Evolutionary conservation across 2,797 vertebrate genomes (phyloP).

Genomic region (Tachyglossus aculeatus): DNA sequence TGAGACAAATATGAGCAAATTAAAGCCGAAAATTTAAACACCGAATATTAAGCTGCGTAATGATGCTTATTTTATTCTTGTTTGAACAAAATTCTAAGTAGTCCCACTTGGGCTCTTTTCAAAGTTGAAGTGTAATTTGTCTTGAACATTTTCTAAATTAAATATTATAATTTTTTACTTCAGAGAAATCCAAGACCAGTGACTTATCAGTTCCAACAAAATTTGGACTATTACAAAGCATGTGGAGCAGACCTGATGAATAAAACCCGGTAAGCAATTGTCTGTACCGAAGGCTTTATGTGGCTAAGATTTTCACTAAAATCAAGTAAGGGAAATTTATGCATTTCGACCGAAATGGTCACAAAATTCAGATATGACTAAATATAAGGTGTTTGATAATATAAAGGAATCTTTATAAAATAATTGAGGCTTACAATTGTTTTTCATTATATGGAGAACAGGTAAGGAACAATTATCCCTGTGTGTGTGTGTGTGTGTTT

Average conservation of each 20-base stretch:
- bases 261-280: conserved; percentile 85
- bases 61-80: background rate
- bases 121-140: background rate
- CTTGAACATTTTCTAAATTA: background rate
- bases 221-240: conserved; percentile 97
- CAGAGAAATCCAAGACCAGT: conserved; percentile 93
- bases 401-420: conserved; percentile 11
- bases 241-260: conserved; percentile 93
- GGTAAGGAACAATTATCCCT: no score
- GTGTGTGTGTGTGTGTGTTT: no score
- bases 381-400: background rate
- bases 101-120: background rate
- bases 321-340: background rate
- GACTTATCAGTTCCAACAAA: conserved; percentile 96
- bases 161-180: conserved; percentile 17
- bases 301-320: background rate
- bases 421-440: no score
- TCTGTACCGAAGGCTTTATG: background rate
- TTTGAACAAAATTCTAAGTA: background rate
- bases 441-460: no score
- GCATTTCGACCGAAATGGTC: conserved; percentile 1
- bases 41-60: conserved; percentile 1
- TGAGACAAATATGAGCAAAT: background rate
- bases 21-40: background rate
- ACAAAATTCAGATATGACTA: background rate